phyloP scores from a whole-genome alignment of 2,888 invertebrate species.

The Incurvaria masculella region DNA sequence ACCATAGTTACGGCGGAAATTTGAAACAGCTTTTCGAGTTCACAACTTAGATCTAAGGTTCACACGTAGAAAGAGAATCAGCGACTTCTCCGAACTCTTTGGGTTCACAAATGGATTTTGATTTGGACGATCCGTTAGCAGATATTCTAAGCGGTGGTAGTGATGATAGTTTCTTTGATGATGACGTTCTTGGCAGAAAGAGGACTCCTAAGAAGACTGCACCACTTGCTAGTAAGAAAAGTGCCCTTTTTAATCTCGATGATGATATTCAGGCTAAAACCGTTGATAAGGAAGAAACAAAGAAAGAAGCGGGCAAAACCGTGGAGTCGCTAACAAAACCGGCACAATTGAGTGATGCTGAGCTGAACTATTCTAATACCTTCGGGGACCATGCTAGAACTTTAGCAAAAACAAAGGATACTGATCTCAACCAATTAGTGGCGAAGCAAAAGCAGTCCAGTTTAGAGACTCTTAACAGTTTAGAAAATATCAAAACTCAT shows the following conservation, averaged over 20 bases:
- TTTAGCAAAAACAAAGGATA: no score
- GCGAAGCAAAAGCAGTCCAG: neutral
- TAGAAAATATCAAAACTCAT: constrained; percentile 30
- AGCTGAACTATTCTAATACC: no score
- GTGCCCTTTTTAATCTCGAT: constrained; percentile 36
- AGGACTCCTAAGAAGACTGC: constrained; percentile 32
- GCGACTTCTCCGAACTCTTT: neutral
- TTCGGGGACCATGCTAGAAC: no score
- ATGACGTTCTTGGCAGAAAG: constrained; percentile 50
- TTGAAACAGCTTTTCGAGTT: no score
- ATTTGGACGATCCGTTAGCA: constrained; percentile 61
- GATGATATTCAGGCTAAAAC: constrained; percentile 18
- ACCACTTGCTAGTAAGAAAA: constrained; percentile 34
- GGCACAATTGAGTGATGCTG: no score
- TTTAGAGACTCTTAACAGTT: constrained; percentile 7
- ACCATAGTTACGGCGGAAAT: no score
- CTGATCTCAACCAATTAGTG: neutral
- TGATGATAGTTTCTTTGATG: constrained; percentile 70
- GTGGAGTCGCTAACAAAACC: no score
- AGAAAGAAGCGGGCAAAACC: no score
- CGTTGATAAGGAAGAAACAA: neutral
- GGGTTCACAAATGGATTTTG: constrained; percentile 47
- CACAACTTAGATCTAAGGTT: no score
- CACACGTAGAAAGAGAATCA: no score
- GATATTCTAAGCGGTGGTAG: constrained; percentile 66